Base-by-base conservation (phyloP, 1,140 invertebrate species). In the Cydia pomonella region DNA sequence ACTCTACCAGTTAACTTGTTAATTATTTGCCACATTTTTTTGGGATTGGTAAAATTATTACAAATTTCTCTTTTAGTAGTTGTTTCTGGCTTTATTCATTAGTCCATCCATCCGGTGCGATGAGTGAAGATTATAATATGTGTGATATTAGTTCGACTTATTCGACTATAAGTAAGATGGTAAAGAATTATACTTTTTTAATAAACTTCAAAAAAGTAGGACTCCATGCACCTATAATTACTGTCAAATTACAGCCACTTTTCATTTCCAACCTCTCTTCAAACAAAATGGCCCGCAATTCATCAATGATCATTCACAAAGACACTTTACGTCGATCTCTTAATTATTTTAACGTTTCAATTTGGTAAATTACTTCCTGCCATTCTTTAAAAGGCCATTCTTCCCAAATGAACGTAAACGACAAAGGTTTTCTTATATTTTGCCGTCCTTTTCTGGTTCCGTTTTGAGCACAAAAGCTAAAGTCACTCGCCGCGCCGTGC, bases 331-430 rank as follows among this genome's bases (percentile, higher is more conserved):
- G 63, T n/a, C 63, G 63, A 63, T 63, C 21, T 66, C 63, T 66
- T 66, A 66, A 66, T 66, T 66, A 66, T 63, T 66, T 66, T 66
- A 66, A 66, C 63, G 63, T 66, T 21, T 66, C 63, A 66, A 66
- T 66, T 66, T 66, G 63, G 63, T 66, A 66, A 66, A 66, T 66
- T 66, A n/a, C 63, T 66, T 66, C 63, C 63, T 33, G 63, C 9
- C 62, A 63, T 21, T 66, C 63, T 66, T 66, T 66, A 29, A 66
- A 33, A 29, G 27, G 1, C n/a, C 50, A 9, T 53, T 53, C 44
- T 47, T 47, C 16, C n/a, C 50, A 9, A 53, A 53, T 18, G n/a
- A 3, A 9, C 3, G 10, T 53, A n/a, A 53, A 16, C 47, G 47
- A 50, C 47, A 18, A 16, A 16, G n/a, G n/a, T 50, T 50, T 50